Percentiles rank a stretch among this genome's conserved stretches.
Evolutionary conservation across 1,140 invertebrate species (phyloP).

Genomic region (Laupala kohalensis): DNA sequence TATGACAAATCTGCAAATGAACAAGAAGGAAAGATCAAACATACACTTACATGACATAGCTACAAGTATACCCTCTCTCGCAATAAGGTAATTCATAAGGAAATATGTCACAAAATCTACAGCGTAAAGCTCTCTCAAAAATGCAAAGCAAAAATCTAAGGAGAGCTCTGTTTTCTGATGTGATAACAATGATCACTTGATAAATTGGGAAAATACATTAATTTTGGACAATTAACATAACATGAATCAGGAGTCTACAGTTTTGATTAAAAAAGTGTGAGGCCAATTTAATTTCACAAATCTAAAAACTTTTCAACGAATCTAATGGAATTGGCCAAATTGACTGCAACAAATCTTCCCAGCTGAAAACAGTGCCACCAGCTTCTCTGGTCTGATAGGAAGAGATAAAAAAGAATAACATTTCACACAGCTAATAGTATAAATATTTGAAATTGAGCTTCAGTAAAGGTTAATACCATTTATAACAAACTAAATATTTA

Average conservation of each 20-base stretch:
- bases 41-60: background rate
- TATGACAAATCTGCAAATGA: constrained; percentile 57
- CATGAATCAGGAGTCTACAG: too few species aligned
- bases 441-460: background rate
- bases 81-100: background rate
- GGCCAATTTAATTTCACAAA: too few species aligned
- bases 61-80: background rate
- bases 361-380: too few species aligned
- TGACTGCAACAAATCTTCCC: background rate
- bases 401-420: background rate
- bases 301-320: too few species aligned
- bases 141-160: background rate
- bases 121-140: background rate
- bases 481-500: constrained; percentile 4
- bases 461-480: constrained; percentile 2
- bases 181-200: background rate
- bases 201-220: too few species aligned
- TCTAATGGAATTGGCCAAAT: background rate
- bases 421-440: background rate
- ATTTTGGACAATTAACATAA: background rate
- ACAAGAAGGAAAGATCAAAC: background rate
- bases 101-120: background rate
- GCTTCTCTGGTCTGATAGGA: background rate
- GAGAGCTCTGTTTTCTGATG: background rate
- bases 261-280: too few species aligned